These are phyloP conservation scores for Hemicrepidius hirtus DNA, from an alignment of 2,888 invertebrate species.

Conservation along the genomic window DNA sequence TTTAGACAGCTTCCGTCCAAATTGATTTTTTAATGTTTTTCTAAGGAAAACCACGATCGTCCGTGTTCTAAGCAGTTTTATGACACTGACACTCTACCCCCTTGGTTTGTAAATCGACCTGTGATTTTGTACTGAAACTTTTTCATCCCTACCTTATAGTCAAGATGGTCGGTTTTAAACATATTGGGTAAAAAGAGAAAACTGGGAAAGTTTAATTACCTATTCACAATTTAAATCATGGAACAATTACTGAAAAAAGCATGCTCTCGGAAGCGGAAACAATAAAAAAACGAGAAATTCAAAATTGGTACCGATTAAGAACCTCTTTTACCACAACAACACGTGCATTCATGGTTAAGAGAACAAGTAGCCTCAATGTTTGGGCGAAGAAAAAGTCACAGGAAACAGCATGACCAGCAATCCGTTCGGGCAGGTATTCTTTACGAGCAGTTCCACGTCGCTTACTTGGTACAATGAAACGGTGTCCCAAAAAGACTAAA, in stretches of 20 bases:
- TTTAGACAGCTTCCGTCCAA: conserved; percentile 7
- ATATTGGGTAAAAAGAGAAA: too few relatives aligned
- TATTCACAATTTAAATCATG: neutral
- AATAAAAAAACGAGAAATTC: conserved; percentile 10
- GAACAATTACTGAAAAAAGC: neutral
- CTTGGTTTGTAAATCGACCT: too few relatives aligned
- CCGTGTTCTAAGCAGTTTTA: neutral
- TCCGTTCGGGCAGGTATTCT: conserved; percentile 53
- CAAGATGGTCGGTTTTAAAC: too few relatives aligned
- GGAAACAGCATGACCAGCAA: conserved; percentile 50
- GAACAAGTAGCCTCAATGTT: conserved; percentile 50
- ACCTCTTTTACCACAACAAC: conserved; percentile 49
- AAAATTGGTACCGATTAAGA: conserved; percentile 42
- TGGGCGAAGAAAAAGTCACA: conserved; percentile 34
- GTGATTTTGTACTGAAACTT: too few relatives aligned
- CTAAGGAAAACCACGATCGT: neutral
- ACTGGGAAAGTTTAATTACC: neutral
- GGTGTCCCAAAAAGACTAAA: conserved; percentile 54
- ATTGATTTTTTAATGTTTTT: conserved; percentile 3
- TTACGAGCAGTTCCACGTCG: conserved; percentile 57
- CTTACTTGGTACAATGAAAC: conserved; percentile 58
- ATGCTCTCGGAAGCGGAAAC: conserved; percentile 28
- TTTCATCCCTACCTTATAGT: too few relatives aligned
- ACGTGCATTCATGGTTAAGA: conserved; percentile 56
- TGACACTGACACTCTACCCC: too few relatives aligned